Percentiles rank a stretch among this genome's conserved stretches.
These are phyloP conservation scores for Drosophila demipolita DNA, from an alignment of 2,888 invertebrate species.

Conservation along the genomic window DNA sequence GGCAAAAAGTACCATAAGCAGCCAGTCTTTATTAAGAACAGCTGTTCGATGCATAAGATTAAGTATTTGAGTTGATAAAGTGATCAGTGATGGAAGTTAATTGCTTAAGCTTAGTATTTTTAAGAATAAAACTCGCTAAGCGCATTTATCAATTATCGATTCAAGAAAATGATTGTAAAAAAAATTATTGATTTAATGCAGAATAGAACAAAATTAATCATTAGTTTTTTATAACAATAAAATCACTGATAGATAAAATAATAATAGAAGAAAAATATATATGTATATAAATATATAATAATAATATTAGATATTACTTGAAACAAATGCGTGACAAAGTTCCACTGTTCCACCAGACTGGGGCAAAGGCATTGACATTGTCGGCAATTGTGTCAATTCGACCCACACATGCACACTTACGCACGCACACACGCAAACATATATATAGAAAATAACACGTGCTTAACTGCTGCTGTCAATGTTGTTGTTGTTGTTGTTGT, in stretches of 20 bases:
- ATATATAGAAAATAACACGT: conserved; percentile 32
- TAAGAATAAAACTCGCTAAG: neutral
- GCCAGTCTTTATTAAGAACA: neutral
- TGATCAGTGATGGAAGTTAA: neutral
- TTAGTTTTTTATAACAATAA: neutral
- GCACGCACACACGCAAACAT: neutral
- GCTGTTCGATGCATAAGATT: neutral
- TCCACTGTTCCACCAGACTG: conserved; percentile 41
- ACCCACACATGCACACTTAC: conserved; percentile 10
- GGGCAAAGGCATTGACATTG: conserved; percentile 76
- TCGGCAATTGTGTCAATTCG: conserved; percentile 73
- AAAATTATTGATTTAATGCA: neutral
- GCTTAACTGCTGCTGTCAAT: conserved; percentile 30
- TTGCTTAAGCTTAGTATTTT: neutral
- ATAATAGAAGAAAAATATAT: neutral
- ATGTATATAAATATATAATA: neutral
- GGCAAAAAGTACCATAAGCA: neutral
- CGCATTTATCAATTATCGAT: neutral
- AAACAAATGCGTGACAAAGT: neutral
- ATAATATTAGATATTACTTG: neutral
- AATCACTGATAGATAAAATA: neutral
- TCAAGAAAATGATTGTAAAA: neutral
- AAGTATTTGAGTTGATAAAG: neutral
- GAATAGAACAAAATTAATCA: neutral
- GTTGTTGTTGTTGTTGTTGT: conserved; percentile 4